These are phyloP conservation scores for Triplophysa bombifrons DNA, from an alignment of 2,797 vertebrate species.

Conservation along the genomic window DNA sequence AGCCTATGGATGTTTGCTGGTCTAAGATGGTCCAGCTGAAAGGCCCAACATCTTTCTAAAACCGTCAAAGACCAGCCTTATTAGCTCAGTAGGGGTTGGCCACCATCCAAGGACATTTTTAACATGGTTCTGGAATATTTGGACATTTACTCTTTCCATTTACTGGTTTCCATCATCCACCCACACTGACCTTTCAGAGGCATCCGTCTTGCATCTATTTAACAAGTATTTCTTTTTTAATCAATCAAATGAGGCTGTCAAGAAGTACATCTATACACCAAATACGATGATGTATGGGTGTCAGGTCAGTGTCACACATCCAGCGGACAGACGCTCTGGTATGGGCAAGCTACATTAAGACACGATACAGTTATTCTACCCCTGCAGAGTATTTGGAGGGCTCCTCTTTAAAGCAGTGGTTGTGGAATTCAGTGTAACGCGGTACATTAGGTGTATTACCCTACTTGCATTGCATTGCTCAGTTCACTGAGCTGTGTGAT, in stretches of 20 bases:
- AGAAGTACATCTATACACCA: neutral
- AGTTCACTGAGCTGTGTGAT: constrained; percentile 52
- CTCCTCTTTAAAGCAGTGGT: constrained; percentile 7
- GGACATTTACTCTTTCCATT: neutral
- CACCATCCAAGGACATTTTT: neutral
- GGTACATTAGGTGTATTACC: constrained; percentile 39
- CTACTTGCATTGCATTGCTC: constrained; percentile 21
- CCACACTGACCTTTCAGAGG: constrained; percentile 48
- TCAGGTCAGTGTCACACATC: neutral
- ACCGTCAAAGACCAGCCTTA: neutral
- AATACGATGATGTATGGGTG: neutral
- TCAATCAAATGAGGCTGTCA: constrained; percentile 18
- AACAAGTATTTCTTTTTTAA: constrained; percentile 15
- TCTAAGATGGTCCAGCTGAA: neutral
- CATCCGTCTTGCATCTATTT: constrained; percentile 24
- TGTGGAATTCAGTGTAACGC: constrained; percentile 26
- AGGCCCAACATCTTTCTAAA: neutral
- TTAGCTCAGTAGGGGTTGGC: neutral
- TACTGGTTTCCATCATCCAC: constrained; percentile 47
- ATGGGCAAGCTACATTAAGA: constrained; percentile 6
- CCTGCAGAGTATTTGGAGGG: constrained; percentile 19
- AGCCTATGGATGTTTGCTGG: neutral
- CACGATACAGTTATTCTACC: neutral
- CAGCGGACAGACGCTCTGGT: neutral
- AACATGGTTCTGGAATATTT: neutral